phyloP scores from a whole-genome alignment of 2,888 invertebrate genomes.

The Nysson spinosus region DNA sequence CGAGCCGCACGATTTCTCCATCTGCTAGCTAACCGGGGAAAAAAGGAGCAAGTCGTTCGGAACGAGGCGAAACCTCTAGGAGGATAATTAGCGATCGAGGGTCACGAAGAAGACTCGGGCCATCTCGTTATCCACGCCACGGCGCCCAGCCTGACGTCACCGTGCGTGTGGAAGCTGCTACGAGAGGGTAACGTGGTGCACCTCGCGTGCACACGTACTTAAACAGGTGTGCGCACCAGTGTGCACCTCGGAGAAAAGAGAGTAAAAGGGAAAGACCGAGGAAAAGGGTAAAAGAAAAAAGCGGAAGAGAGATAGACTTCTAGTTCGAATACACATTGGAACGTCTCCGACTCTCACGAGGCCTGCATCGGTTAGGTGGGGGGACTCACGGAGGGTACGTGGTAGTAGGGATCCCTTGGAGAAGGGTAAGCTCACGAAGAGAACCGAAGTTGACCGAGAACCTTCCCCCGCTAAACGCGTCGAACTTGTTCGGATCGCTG shows the following conservation, averaged over 20 bases:
- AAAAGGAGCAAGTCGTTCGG: constrained; percentile 23
- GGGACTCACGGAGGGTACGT: constrained; percentile 12
- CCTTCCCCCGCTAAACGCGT: constrained; percentile 13
- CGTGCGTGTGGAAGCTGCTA: constrained; percentile 48
- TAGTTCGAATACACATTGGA: constrained; percentile 17
- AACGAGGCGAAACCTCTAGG: constrained; percentile 50
- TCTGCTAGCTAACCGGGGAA: constrained; percentile 20
- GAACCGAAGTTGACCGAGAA: constrained; percentile 38
- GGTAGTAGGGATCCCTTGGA: neutral
- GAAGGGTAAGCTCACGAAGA: constrained; percentile 31
- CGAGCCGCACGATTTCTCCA: constrained; percentile 41
- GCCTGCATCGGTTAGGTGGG: constrained; percentile 2
- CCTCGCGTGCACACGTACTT: constrained; percentile 39
- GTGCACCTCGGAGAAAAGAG: neutral
- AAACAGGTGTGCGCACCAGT: constrained; percentile 50
- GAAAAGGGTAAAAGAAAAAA: constrained; percentile 3
- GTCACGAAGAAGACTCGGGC: constrained; percentile 45
- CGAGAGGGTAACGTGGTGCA: constrained; percentile 38
- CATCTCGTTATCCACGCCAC: constrained; percentile 65
- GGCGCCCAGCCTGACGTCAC: constrained; percentile 68
- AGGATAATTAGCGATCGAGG: constrained; percentile 65
- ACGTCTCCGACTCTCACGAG: constrained; percentile 28
- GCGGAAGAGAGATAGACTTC: neutral
- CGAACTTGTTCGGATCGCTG: constrained; percentile 19
- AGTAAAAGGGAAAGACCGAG: neutral